Conservation (phyloP, 2,888 invertebrate species). For the Odiellus spinosus region DNA sequence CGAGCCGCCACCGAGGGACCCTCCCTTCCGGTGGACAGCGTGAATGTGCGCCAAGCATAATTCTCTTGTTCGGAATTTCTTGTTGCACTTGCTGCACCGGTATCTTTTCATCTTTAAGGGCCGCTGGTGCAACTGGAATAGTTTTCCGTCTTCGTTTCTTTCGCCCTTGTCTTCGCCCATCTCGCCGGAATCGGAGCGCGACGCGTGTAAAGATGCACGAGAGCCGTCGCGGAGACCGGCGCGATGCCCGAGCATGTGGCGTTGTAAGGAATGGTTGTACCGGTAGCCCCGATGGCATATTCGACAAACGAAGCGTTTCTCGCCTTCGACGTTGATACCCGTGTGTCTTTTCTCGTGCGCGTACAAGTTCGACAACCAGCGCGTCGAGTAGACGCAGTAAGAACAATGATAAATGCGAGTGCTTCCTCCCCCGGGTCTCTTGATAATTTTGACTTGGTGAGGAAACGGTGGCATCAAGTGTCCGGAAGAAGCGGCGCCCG, state of each 20-base stretch:
- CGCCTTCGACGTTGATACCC: constrained; percentile 24
- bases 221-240: constrained; percentile 6
- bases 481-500: constrained; percentile 1
- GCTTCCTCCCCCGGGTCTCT: constrained; percentile 27
- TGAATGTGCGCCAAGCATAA: constrained; percentile 27
- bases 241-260: constrained; percentile 26
- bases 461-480: not conserved
- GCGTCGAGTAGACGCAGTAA: constrained; percentile 73
- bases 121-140: not conserved
- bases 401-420: constrained; percentile 67
- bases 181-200: constrained; percentile 3
- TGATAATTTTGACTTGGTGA: constrained; percentile 9
- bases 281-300: constrained; percentile 28
- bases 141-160: not conserved
- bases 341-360: constrained; percentile 77
- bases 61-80: constrained; percentile 26
- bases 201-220: not conserved
- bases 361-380: constrained; percentile 73
- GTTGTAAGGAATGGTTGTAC: constrained; percentile 26
- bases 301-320: constrained; percentile 24
- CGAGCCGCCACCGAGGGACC: constrained; percentile 9
- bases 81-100: constrained; percentile 26
- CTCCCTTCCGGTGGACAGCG: constrained; percentile 23
- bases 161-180: not conserved
- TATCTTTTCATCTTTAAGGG: constrained; percentile 20